Evolutionary conservation across 2,888 invertebrate genomes (phyloP).

Genomic region (Zaprionus bogoriensis): DNA sequence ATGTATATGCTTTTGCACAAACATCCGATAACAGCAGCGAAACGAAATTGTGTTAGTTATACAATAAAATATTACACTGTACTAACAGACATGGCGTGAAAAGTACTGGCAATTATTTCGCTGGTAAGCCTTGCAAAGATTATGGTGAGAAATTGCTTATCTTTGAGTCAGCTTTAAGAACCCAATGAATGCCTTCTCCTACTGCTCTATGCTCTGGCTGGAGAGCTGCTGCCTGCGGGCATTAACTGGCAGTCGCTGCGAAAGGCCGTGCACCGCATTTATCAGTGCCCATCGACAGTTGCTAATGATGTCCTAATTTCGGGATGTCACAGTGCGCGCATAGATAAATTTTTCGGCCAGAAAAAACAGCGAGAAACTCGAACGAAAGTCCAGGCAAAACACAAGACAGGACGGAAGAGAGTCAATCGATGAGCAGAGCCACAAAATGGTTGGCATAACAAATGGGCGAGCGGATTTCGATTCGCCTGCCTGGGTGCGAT

Average conservation of each 20-base stretch:
- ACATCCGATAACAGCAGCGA: background rate
- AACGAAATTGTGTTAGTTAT: background rate
- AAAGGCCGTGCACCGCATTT: slow-evolving; percentile 50
- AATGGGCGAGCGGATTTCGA: slow-evolving; percentile 48
- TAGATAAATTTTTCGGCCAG: slow-evolving; percentile 53
- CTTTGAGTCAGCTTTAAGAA: too few relatives aligned
- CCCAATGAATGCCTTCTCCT: too few relatives aligned
- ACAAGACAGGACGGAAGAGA: slow-evolving; percentile 20
- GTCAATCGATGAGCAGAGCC: slow-evolving; percentile 63
- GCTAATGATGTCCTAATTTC: slow-evolving; percentile 79
- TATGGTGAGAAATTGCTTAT: too few relatives aligned
- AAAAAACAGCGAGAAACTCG: slow-evolving; percentile 6
- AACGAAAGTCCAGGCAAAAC: slow-evolving; percentile 11
- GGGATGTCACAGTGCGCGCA: slow-evolving; percentile 67
- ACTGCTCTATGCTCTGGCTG: too few relatives aligned
- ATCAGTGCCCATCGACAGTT: slow-evolving; percentile 76
- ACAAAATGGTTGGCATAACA: slow-evolving; percentile 55
- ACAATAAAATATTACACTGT: too few relatives aligned
- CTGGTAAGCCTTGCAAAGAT: too few relatives aligned
- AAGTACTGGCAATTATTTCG: too few relatives aligned
- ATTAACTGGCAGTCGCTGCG: slow-evolving; percentile 1
- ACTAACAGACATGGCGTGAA: background rate
- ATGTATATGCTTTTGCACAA: background rate
- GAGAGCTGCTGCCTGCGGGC: background rate
- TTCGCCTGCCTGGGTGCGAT: slow-evolving; percentile 13